Percentiles rank a stretch among this genome's conserved stretches.
phyloP scores from a whole-genome alignment of 2,113 vertebrate species.

The Bombycilla garrulus region DNA sequence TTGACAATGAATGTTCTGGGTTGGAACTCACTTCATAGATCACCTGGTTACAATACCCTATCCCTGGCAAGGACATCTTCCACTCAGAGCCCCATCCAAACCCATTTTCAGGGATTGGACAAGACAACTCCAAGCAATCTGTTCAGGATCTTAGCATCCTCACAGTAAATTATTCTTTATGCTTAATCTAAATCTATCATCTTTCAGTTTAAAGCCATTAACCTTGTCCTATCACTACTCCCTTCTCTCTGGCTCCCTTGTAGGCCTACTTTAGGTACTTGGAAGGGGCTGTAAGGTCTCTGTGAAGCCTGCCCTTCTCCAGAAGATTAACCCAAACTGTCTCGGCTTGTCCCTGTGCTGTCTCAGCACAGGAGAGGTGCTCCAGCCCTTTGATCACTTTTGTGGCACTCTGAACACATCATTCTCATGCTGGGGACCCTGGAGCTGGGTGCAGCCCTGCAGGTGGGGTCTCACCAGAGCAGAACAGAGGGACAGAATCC shows the following conservation, averaged over 20 bases:
- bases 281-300: no score
- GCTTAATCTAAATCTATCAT: not conserved
- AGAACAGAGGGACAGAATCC: no score
- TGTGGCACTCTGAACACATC: not conserved
- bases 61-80: not conserved
- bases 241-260: no score
- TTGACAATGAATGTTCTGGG: not conserved
- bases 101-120: not conserved
- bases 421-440: not conserved
- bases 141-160: not conserved
- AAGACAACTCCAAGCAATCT: not conserved
- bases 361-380: not conserved
- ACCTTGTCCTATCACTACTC: no score
- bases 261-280: no score
- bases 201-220: no score
- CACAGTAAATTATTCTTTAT: not conserved
- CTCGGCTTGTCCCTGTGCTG: no score
- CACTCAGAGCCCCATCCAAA: not conserved
- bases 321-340: no score
- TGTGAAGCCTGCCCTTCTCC: not conserved
- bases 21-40: not conserved
- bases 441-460: not conserved
- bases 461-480: no score
- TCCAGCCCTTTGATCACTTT: not conserved
- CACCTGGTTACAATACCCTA: not conserved